Percentiles rank a stretch among this genome's conserved stretches.
Evolutionary conservation across 1,140 invertebrate genomes (phyloP).

Genomic region (Caenorhabditis briggsae): DNA sequence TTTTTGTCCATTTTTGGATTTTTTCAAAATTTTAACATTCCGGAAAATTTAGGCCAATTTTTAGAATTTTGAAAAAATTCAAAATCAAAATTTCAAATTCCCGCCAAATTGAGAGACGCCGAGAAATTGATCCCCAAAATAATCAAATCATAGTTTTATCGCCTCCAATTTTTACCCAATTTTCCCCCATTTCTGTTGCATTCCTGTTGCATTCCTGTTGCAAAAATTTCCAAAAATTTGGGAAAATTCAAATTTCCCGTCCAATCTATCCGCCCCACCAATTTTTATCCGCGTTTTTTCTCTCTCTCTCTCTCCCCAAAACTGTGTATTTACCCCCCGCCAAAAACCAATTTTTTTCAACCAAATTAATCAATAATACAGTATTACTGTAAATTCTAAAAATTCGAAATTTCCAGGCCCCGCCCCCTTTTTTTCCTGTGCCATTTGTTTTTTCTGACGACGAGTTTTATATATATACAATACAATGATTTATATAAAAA

Average conservation of each 20-base stretch:
- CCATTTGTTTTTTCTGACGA: background rate
- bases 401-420: background rate
- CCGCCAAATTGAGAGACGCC: too few species aligned
- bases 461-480: slow-evolving; percentile 29
- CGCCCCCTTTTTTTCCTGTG: background rate
- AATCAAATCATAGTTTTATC: slow-evolving; percentile 51
- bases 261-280: background rate
- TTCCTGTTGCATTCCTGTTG: too few species aligned
- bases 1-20: too few species aligned
- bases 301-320: background rate
- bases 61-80: too few species aligned
- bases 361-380: slow-evolving; percentile 26
- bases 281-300: slow-evolving; percentile 45
- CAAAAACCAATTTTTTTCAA: too few species aligned
- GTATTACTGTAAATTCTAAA: slow-evolving; percentile 1
- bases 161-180: background rate
- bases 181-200: background rate
- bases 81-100: too few species aligned
- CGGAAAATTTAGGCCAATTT: too few species aligned
- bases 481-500: too few species aligned
- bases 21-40: too few species aligned
- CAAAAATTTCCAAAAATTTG: background rate
- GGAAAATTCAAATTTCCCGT: slow-evolving; percentile 2
- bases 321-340: background rate
- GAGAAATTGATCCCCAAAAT: too few species aligned